Evolutionary conservation across 2,888 invertebrate genomes (phyloP), one percentile per base, ranked within the genome.

Genomic region (Trichacis sp.): DNA sequence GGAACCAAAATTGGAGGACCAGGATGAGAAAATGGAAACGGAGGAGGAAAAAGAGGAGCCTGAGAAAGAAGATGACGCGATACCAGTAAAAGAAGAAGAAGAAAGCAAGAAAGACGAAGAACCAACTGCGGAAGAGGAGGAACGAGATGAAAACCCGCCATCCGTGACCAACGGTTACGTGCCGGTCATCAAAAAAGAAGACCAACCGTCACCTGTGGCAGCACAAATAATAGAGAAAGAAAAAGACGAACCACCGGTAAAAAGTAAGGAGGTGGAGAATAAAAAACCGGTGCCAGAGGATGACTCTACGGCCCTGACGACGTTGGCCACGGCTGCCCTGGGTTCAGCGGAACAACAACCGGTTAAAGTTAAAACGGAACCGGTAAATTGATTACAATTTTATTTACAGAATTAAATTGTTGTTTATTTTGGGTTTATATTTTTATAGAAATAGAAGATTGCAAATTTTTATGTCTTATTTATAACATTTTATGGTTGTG

Each of bases 271-370:
- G 12, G 81, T 81, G 20, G 69, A 73, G 1, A 82, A 82, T 51
- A 86, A 86, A 11, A 82, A 85, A 64, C 81, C 86, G 43, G 84
- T 87, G 62, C 86, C 86, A 57, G 86, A 87, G 55, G 78, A 87
- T 1, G 88, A 89, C 42, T 88, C 88, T 71, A 91, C 92, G 77
- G 91, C 92, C 19, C 86, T 92, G 52, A 88, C 91, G 42, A 92
- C 92, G 1, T 86, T 92, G 36, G 92, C 92, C 51, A 89, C 90
- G 68, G 92, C 92, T 43, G 92, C 92, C 29, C 86, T 91, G 18
- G 86, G 86, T 17, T 81, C 85, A 1, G 84, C 85, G 1, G 82
- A 81, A 60, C 24, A 24, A 24, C 77, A 77, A 72, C 50, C 71
- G 62, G 70, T 74, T 66, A 72, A 70, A 56, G 58, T 71, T 45